Conservation (phyloP, 2,113 vertebrate genomes). For the Gavialis gangeticus region DNA sequence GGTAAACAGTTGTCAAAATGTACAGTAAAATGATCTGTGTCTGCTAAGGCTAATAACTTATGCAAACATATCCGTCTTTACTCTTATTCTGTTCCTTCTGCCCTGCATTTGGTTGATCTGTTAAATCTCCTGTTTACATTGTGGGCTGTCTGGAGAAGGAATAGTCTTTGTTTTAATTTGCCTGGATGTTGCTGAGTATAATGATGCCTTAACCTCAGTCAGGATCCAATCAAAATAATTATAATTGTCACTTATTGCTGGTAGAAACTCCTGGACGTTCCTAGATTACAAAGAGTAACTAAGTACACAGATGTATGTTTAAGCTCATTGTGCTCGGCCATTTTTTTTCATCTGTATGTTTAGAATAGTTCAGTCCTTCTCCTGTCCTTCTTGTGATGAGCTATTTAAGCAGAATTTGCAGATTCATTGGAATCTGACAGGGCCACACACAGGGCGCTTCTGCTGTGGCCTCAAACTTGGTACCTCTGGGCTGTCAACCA, state of each 20-base stretch:
- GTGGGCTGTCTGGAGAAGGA: neutral
- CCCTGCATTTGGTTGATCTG: neutral
- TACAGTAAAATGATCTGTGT: neutral
- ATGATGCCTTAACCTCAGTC: neutral
- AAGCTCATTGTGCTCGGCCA: neutral
- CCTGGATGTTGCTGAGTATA: neutral
- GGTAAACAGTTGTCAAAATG: no score
- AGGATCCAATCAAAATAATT: neutral
- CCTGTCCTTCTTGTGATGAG: no score
- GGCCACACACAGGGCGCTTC: no score
- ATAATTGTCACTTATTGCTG: neutral
- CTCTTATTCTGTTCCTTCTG: neutral
- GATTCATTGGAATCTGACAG: no score
- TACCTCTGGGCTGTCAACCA: no score
- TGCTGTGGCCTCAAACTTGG: no score
- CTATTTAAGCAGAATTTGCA: no score
- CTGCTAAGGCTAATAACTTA: neutral
- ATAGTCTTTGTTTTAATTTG: neutral
- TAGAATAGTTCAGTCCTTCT: neutral
- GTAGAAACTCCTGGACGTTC: neutral
- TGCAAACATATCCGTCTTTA: neutral
- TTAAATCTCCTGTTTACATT: neutral
- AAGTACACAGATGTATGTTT: neutral
- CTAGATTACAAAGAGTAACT: neutral
- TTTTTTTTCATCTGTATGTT: neutral